These are phyloP conservation scores for Anthopleura sola DNA, from an alignment of 64 coral and sea anemone species.

Conservation along the genomic window DNA sequence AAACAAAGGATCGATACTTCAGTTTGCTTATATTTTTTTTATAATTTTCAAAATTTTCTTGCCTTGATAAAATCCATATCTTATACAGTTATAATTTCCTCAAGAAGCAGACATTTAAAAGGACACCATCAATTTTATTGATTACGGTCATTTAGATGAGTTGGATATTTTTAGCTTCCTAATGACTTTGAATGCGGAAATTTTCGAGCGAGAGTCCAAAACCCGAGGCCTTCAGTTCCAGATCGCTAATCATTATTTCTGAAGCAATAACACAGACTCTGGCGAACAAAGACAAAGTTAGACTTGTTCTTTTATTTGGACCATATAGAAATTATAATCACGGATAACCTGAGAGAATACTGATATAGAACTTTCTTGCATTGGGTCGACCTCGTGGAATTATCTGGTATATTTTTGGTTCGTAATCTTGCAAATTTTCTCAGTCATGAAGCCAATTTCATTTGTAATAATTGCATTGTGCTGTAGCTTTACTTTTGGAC, in stretches of 20 bases:
- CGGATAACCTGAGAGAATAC: neutral
- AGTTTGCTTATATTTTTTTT: no score
- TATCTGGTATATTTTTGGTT: no score
- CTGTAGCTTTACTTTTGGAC: neutral
- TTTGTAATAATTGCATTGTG: neutral
- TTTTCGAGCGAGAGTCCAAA: neutral
- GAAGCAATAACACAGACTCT: neutral
- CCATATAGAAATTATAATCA: neutral
- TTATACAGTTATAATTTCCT: no score
- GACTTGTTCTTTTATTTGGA: neutral
- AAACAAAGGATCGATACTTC: no score
- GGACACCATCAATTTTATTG: no score
- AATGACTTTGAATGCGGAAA: neutral
- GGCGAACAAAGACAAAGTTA: neutral
- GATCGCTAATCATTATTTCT: no score
- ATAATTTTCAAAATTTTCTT: no score
- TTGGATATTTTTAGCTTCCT: neutral
- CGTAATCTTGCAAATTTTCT: neutral
- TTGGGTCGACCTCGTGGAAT: no score
- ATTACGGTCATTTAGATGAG: neutral
- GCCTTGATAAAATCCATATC: no score
- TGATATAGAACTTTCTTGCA: no score
- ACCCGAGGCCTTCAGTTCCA: no score
- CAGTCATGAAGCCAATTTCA: neutral
- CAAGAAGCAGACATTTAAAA: no score